Percentiles rank a stretch among this genome's conserved stretches.
These are phyloP conservation scores for Perccottus glenii DNA, from an alignment of 2,113 vertebrate species.

Conservation along the genomic window DNA sequence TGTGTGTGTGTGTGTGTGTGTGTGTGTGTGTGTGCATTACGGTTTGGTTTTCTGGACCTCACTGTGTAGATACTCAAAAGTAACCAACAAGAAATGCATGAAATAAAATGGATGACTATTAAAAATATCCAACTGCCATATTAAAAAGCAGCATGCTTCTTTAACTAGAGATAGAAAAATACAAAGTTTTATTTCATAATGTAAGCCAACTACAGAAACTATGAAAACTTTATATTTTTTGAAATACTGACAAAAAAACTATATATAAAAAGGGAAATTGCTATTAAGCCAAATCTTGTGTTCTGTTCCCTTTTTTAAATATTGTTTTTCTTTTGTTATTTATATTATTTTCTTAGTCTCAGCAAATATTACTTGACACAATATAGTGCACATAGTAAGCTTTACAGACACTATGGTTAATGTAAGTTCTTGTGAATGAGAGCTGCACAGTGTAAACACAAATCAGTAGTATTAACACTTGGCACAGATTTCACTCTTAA, in stretches of 20 bases:
- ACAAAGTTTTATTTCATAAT: constrained; percentile 84
- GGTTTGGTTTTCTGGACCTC: constrained; percentile 74
- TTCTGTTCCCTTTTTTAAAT: constrained; percentile 47
- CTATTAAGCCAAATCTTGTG: constrained; percentile 80
- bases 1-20: constrained; percentile 13
- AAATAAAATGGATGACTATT: constrained; percentile 81
- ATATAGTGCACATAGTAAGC: constrained; percentile 58
- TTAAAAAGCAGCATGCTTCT: constrained; percentile 85
- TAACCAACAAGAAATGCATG: constrained; percentile 88
- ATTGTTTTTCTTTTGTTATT: constrained; percentile 25
- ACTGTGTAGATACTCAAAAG: constrained; percentile 88
- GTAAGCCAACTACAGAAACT: constrained; percentile 79
- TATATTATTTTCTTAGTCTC: constrained; percentile 39
- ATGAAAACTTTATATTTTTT: constrained; percentile 88
- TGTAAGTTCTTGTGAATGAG: constrained; percentile 42
- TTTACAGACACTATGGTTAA: constrained; percentile 50
- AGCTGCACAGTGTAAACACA: constrained; percentile 62
- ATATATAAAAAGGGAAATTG: constrained; percentile 80
- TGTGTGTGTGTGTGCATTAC: constrained; percentile 15
- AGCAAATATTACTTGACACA: constrained; percentile 55
- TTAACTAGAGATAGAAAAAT: constrained; percentile 77
- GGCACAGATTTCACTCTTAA: constrained; percentile 46
- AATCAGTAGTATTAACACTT: constrained; percentile 41
- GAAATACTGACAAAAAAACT: constrained; percentile 80
- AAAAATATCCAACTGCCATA: constrained; percentile 84